Base-by-base conservation (phyloP, 2,888 invertebrate genomes). In the Cyclophora punctaria region DNA sequence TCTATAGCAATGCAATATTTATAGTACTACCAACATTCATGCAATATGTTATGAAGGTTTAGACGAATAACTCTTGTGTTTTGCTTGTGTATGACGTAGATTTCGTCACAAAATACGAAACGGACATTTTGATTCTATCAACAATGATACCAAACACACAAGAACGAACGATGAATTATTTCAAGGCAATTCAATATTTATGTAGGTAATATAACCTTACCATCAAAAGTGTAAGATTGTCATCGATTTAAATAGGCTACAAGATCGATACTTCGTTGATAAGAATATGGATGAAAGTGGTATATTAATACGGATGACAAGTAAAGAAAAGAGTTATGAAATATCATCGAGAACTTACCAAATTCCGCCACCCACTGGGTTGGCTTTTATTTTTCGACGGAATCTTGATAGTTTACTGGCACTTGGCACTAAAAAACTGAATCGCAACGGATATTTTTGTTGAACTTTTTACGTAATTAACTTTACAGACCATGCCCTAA, bases 311-410 rank as follows among this genome's bases (percentile, higher is more conserved):
- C 20, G 20, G 20, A 20, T 20, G 20, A 20, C 20, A 20, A 20
- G 20, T 20, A 20, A 20, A 20, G 20, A 20, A 20, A 20, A 20
- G 20, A 20, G 20, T 51, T 50, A 45, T 50, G 57, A 62, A 63
- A 61, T 67, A 51, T 20, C 52, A 59, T 48, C 34, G 51, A 46
- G 49, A 62, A 82, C 90, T 90, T 80, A 92, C 92, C 92, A 91
- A 90, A 88, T 86, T 90, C 89, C 91, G 93, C 93, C 93, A 93
- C 93, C 93, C 93, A 91, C 90, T 92, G 93, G 93, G 93, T 91
- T 91, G 93, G 92, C 91, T 91, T 90, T 89, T 90, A 90, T 89
- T 92, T 93, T 91, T 91, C 90, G 93, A 91, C 93, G 93, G 93
- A 94, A 94, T 94, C 92, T 92, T 93, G 93, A 90, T 91, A 90